Evolutionary conservation across 1,140 invertebrate genomes (phyloP).

Genomic region (Drosophila baimaii): DNA sequence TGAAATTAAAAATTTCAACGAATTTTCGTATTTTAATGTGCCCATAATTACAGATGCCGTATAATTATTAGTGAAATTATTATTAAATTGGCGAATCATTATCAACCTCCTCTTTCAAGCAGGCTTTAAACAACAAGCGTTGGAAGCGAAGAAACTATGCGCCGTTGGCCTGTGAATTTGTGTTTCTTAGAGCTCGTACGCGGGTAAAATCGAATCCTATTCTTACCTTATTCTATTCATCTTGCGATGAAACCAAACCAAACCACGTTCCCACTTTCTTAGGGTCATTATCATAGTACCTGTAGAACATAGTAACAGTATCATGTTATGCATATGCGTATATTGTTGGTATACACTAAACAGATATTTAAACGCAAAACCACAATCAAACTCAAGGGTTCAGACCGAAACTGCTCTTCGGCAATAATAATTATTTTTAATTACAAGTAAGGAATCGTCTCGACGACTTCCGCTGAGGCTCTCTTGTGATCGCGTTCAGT

Average conservation of each 20-base stretch:
- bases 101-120: constrained; percentile 46
- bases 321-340: too few species aligned
- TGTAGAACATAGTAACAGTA: too few species aligned
- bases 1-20: constrained; percentile 61
- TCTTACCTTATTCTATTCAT: too few species aligned
- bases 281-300: too few species aligned
- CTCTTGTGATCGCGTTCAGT: constrained; percentile 2
- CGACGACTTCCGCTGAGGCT: constrained; percentile 25
- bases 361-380: not conserved
- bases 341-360: not conserved
- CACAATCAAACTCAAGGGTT: not conserved
- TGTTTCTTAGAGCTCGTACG: not conserved
- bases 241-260: too few species aligned
- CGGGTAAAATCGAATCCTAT: too few species aligned
- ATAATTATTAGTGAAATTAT: constrained; percentile 72
- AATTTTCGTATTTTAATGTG: constrained; percentile 57
- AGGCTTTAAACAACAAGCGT: not conserved
- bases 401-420: not conserved
- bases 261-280: too few species aligned
- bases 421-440: constrained; percentile 33
- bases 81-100: constrained; percentile 73
- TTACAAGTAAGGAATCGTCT: constrained; percentile 27
- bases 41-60: constrained; percentile 52
- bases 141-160: constrained; percentile 2
- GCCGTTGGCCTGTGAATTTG: not conserved